phyloP scores from a whole-genome alignment of 1,140 invertebrate genomes.

The Oreohelix idahoensis region DNA sequence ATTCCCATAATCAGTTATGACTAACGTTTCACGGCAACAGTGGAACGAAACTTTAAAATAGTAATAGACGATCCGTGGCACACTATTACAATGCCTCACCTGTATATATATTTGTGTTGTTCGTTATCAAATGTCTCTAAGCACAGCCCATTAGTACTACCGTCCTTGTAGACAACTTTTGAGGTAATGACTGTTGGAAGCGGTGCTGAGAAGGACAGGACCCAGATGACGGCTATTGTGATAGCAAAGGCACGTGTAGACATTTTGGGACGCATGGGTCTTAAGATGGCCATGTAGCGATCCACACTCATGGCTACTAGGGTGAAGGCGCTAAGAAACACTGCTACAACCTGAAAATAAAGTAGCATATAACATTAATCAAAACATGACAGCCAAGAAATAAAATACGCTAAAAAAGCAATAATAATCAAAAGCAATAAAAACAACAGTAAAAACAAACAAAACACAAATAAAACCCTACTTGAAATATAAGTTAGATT shows the following conservation, averaged over 20 bases:
- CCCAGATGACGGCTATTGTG: constrained; percentile 84
- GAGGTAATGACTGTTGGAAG: constrained; percentile 61
- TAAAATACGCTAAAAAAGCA: no score
- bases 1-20: no score
- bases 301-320: constrained; percentile 96
- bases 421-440: no score
- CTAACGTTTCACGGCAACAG: no score
- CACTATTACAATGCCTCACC: constrained; percentile 8
- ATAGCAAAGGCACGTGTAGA: constrained; percentile 80
- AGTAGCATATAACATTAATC: no score
- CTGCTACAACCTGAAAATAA: constrained; percentile 86
- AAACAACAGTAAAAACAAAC: no score
- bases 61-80: no score
- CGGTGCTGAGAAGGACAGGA: constrained; percentile 71
- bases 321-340: constrained; percentile 94
- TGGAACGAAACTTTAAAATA: no score
- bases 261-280: constrained; percentile 85
- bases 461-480: no score
- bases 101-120: constrained; percentile 77
- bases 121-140: constrained; percentile 51
- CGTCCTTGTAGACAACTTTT: constrained; percentile 40
- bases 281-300: constrained; percentile 92
- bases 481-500: no score
- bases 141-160: constrained; percentile 48
- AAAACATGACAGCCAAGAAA: no score